phyloP scores from a whole-genome alignment of 2,113 vertebrate species.

The Strigops habroptila region DNA sequence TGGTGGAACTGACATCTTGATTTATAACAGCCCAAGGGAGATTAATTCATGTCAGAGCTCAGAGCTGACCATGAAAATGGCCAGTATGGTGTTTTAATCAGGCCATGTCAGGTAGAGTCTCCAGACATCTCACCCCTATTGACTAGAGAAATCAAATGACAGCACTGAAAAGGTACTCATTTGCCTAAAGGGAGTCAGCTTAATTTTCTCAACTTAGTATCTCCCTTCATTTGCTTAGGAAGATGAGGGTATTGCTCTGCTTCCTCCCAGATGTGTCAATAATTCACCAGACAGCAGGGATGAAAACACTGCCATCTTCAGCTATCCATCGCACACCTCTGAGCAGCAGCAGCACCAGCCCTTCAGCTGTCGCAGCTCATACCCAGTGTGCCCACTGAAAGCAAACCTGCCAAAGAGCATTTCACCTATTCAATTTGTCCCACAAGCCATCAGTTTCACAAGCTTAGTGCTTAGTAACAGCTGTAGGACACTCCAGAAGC shows the following conservation, averaged over 20 bases:
- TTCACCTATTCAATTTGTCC: neutral
- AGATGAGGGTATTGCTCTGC: neutral
- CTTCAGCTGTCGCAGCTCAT: neutral
- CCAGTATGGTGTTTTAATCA: neutral
- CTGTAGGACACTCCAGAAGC: neutral
- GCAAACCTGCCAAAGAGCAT: neutral
- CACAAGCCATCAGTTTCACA: neutral
- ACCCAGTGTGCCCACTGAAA: neutral
- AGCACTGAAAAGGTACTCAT: neutral
- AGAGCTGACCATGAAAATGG: neutral
- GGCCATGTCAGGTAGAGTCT: neutral
- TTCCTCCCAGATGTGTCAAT: neutral
- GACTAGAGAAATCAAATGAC: neutral
- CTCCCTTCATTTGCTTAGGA: neutral
- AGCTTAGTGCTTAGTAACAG: neutral
- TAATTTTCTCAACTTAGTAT: neutral
- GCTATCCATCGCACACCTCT: neutral
- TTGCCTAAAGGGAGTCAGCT: neutral
- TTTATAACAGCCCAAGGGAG: neutral
- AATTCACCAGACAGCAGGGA: neutral
- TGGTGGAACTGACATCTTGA: neutral
- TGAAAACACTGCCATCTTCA: neutral
- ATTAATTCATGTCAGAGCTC: neutral
- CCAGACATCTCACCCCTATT: neutral
- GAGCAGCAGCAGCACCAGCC: neutral